phyloP scores from a whole-genome alignment of 2,888 invertebrate species.

The Ophion ventricosus region DNA sequence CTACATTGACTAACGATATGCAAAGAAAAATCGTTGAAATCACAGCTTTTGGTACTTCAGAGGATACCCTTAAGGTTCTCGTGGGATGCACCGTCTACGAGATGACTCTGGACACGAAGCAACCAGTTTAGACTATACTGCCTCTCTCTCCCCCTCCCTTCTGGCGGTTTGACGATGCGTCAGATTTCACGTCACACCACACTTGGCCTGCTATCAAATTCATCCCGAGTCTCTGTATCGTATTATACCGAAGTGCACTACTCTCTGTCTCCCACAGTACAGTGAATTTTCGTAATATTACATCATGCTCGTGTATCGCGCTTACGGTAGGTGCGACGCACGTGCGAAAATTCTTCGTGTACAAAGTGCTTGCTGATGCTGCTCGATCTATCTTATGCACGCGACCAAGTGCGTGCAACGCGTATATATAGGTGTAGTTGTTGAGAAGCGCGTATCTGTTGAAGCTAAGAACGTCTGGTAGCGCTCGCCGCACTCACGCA shows the following conservation, averaged over 20 bases:
- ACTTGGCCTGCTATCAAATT: slow-evolving; percentile 78
- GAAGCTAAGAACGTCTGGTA: neutral
- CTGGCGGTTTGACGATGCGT: slow-evolving; percentile 58
- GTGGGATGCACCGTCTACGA: neutral
- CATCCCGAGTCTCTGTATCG: slow-evolving; percentile 44
- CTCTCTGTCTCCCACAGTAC: neutral
- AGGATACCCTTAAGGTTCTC: neutral
- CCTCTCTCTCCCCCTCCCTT: neutral
- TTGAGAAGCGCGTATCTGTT: neutral
- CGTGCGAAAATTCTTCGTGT: slow-evolving; percentile 51
- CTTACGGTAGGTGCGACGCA: slow-evolving; percentile 12
- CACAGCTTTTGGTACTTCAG: neutral
- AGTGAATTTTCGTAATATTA: slow-evolving; percentile 38
- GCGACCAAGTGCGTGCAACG: slow-evolving; percentile 1
- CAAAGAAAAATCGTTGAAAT: neutral
- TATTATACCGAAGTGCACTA: slow-evolving; percentile 13
- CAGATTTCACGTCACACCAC: slow-evolving; percentile 66
- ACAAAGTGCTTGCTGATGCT: slow-evolving; percentile 55
- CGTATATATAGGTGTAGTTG: neutral
- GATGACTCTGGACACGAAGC: neutral
- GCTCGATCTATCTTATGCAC: slow-evolving; percentile 45
- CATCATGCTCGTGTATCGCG: neutral
- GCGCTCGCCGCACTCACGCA: slow-evolving; percentile 6
- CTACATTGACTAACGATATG: neutral
- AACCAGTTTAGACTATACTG: neutral